phyloP scores from a whole-genome alignment of 2,888 invertebrate genomes.

The Andrena haemorrhoa region DNA sequence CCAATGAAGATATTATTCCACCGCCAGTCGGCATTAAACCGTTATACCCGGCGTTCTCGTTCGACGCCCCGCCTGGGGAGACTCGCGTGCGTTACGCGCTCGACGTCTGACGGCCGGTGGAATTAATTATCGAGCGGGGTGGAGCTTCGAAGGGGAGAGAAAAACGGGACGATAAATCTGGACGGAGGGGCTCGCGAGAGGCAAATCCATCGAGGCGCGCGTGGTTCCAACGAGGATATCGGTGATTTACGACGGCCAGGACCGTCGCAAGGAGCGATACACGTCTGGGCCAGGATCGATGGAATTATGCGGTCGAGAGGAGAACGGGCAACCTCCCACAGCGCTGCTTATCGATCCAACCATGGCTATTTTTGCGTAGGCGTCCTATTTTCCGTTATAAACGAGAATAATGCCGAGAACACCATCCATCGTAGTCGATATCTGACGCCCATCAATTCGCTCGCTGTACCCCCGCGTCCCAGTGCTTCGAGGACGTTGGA shows the following conservation, averaged over 20 bases:
- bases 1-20: no score
- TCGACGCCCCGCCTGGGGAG: no score
- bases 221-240: not conserved
- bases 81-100: no score
- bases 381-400: slow-evolving; percentile 68
- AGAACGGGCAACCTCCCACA: slow-evolving; percentile 33
- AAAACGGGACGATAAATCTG: not conserved
- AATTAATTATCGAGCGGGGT: not conserved
- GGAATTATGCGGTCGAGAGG: slow-evolving; percentile 45
- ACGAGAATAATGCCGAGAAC: slow-evolving; percentile 48
- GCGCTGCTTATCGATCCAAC: slow-evolving; percentile 53
- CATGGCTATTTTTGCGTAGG: slow-evolving; percentile 50
- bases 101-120: not conserved
- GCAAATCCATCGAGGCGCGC: not conserved
- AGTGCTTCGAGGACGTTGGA: slow-evolving; percentile 1
- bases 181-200: not conserved
- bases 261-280: slow-evolving; percentile 11
- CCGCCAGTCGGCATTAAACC: no score
- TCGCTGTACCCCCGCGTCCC: no score
- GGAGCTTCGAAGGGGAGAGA: not conserved
- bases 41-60: no score
- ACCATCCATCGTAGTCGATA: not conserved
- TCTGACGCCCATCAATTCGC: not conserved
- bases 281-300: slow-evolving; percentile 39
- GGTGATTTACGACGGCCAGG: slow-evolving; percentile 14